Base-by-base conservation (phyloP, 30 jellyfish, hydroid and myxozoan genomes). In the Aurelia aurita complex sp. Pacific region DNA sequence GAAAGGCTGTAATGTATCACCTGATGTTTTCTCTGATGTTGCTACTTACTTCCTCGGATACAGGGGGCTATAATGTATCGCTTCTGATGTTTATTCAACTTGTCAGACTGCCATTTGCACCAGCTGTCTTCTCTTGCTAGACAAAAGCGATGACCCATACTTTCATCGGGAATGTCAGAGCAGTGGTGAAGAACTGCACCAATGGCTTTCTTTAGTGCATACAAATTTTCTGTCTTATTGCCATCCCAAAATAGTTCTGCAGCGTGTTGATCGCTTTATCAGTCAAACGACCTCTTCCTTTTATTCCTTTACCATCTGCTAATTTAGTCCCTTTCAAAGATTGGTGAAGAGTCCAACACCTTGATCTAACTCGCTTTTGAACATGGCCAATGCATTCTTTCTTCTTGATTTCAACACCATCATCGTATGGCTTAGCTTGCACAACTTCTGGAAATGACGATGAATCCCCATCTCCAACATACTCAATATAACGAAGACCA, bases 381-480 rank as follows among this genome's bases (percentile, higher is more conserved):
- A 80, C 78, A 65, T 80, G 89, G 50, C 70, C 71, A 32, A 80
- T 75, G 71, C 38, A 80, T 65, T 80, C 83, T 65, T 77, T 77
- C 42, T 19, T 67, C 59, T 59, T 16, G 23, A 62, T 78, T 17
- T 8, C 73, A 62, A 59, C 88, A 78, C 38, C 42, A 10, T 78
- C 73, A n/a, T n/a, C 80, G 62, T 78, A 78, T 60, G 88, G 79
- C 71, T 57, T 78, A 40, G 67, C 71, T 19, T 63, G 9, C 4
- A 78, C 88, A 43, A 78, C 79, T 53, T 78, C 88, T 43, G 38
- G 63, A 38, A 78, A 78, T 57, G 88, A 78, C 2, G 79, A 78
- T 10, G 88, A 16, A 38, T 78, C 88, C 59, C 88, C 88, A 78
- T 78, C 88, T 33, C 88, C 88, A 78, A 78, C 77, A 18, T 78